Evolutionary conservation across 2,888 invertebrate species (phyloP).

Genomic region (Lithophane leautieri): DNA sequence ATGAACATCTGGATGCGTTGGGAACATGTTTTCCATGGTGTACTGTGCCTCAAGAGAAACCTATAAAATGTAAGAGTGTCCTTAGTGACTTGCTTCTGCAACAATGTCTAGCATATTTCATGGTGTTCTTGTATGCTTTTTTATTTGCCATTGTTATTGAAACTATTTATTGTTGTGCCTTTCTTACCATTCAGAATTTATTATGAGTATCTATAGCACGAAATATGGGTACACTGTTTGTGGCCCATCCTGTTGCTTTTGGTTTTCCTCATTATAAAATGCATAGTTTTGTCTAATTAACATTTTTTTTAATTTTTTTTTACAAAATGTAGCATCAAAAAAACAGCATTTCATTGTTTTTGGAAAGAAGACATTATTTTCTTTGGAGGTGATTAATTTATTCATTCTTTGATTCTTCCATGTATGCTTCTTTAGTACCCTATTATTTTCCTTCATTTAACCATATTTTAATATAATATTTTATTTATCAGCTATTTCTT

Average conservation of each 20-base stretch:
- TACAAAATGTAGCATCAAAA: no score
- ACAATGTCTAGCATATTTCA: slow-evolving; percentile 29
- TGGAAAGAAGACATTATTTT: not conserved
- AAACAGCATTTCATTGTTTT: not conserved
- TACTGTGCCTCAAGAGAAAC: slow-evolving; percentile 86
- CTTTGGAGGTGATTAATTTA: not conserved
- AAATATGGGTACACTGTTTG: not conserved
- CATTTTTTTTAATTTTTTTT: no score
- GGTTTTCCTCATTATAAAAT: not conserved
- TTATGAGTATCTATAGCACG: not conserved
- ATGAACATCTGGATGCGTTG: slow-evolving; percentile 94
- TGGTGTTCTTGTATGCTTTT: slow-evolving; percentile 35
- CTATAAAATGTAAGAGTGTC: slow-evolving; percentile 82
- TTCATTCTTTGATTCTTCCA: not conserved
- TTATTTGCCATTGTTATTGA: slow-evolving; percentile 5
- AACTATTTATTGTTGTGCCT: slow-evolving; percentile 1
- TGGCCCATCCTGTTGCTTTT: not conserved
- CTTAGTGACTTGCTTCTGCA: slow-evolving; percentile 33
- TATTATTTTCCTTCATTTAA: slow-evolving; percentile 36
- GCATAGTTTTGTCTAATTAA: not conserved
- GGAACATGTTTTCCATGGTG: slow-evolving; percentile 95
- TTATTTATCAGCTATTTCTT: slow-evolving; percentile 72
- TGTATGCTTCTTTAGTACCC: slow-evolving; percentile 25
- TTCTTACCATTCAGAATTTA: not conserved
- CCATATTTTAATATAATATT: slow-evolving; percentile 64